These are phyloP conservation scores for Eudemis profundana DNA, from an alignment of 2,888 invertebrate genomes.

Conservation along the genomic window DNA sequence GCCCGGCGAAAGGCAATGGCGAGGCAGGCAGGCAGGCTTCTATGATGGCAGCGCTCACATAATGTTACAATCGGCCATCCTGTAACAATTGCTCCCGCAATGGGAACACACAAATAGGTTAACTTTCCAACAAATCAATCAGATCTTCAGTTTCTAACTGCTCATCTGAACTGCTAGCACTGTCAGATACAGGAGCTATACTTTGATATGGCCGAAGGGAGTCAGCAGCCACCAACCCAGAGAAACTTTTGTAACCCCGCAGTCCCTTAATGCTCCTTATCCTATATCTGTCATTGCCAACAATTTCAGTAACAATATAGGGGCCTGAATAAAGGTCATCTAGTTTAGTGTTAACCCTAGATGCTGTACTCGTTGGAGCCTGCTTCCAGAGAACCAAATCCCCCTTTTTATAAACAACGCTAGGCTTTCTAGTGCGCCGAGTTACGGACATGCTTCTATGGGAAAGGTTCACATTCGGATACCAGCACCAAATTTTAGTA, in stretches of 20 bases:
- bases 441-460: too few species aligned
- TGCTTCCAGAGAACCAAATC: slow-evolving; percentile 27
- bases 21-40: too few species aligned
- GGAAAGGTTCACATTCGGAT: too few species aligned
- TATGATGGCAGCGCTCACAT: too few species aligned
- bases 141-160: slow-evolving; percentile 20
- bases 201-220: slow-evolving; percentile 42
- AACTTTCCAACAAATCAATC: slow-evolving; percentile 14
- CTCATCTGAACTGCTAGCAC: slow-evolving; percentile 20
- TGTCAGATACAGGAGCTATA: slow-evolving; percentile 11
- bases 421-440: too few species aligned
- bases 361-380: slow-evolving; percentile 2
- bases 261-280: slow-evolving; percentile 45
- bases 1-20: too few species aligned
- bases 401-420: slow-evolving; percentile 23
- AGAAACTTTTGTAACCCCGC: slow-evolving; percentile 46
- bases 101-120: too few species aligned
- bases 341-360: slow-evolving; percentile 45
- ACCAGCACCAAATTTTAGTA: too few species aligned
- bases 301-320: slow-evolving; percentile 35
- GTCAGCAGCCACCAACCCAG: slow-evolving; percentile 44
- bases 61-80: too few species aligned
- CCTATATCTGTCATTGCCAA: slow-evolving; percentile 44
- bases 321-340: slow-evolving; percentile 43
- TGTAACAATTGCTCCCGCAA: too few species aligned